Conservation (phyloP, 2,797 vertebrate species). For the Coilia nasus region DNA sequence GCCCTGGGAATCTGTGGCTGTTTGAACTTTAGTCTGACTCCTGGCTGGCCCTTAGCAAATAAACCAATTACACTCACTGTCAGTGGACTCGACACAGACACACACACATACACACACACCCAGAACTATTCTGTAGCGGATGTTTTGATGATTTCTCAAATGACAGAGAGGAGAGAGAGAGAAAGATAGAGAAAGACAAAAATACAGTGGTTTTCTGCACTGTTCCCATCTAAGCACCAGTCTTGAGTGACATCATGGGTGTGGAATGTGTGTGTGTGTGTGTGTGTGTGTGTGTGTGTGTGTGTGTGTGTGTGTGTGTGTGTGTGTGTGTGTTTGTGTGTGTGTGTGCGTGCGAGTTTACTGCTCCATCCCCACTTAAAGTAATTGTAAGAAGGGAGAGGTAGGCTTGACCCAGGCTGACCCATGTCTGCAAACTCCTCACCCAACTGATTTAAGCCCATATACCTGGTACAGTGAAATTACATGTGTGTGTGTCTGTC, state of each 20-base stretch:
- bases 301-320: neutral
- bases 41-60: neutral
- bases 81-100: neutral
- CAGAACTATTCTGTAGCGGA: too few relatives aligned
- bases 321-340: neutral
- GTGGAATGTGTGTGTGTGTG: neutral
- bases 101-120: neutral
- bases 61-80: neutral
- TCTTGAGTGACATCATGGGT: too few relatives aligned
- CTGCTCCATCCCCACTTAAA: too few relatives aligned
- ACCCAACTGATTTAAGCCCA: too few relatives aligned
- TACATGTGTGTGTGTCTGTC: neutral
- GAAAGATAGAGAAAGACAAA: neutral
- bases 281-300: neutral
- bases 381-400: too few relatives aligned
- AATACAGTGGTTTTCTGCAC: neutral
- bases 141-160: too few relatives aligned
- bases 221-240: too few relatives aligned
- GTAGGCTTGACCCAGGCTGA: too few relatives aligned
- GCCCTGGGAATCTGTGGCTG: neutral
- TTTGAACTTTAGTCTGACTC: slow-evolving; percentile 4
- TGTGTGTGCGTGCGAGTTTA: neutral
- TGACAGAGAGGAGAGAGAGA: neutral
- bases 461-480: too few relatives aligned
- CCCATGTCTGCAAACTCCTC: too few relatives aligned